phyloP scores from a whole-genome alignment of 2,113 vertebrate species.

The Calcarius ornatus region DNA sequence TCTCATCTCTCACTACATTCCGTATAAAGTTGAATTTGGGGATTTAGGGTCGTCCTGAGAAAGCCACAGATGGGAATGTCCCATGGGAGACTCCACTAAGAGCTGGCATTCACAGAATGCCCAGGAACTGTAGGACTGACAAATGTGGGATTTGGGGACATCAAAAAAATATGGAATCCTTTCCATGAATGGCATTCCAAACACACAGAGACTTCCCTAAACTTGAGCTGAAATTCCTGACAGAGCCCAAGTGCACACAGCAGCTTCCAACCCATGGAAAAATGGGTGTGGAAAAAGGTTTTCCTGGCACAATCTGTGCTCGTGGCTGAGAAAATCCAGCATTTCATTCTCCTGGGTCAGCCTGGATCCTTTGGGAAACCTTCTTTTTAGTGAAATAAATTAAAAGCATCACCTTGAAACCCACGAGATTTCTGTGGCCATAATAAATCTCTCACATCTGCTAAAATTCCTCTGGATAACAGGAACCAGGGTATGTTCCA shows the following conservation, averaged over 20 bases:
- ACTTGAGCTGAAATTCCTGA: background rate
- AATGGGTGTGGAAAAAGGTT: background rate
- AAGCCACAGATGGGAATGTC: background rate
- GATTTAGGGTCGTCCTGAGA: background rate
- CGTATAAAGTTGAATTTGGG: background rate
- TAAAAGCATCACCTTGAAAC: background rate
- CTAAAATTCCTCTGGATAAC: background rate
- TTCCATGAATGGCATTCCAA: background rate
- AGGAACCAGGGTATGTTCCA: background rate
- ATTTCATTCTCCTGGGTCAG: background rate
- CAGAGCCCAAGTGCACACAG: background rate
- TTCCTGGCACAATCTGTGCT: background rate
- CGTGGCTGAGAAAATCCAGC: background rate
- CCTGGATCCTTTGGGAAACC: background rate
- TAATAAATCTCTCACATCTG: background rate
- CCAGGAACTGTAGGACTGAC: background rate
- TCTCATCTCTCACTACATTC: background rate
- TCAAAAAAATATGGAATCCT: background rate
- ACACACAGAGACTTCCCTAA: accelerated
- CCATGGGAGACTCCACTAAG: background rate
- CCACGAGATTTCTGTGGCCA: background rate
- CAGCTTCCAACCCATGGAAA: background rate
- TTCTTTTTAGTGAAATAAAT: background rate
- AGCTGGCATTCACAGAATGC: accelerated
- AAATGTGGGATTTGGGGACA: accelerated